Conservation (phyloP, 2,888 invertebrate species). For the Kuschelorhynchus macadamiae region DNA sequence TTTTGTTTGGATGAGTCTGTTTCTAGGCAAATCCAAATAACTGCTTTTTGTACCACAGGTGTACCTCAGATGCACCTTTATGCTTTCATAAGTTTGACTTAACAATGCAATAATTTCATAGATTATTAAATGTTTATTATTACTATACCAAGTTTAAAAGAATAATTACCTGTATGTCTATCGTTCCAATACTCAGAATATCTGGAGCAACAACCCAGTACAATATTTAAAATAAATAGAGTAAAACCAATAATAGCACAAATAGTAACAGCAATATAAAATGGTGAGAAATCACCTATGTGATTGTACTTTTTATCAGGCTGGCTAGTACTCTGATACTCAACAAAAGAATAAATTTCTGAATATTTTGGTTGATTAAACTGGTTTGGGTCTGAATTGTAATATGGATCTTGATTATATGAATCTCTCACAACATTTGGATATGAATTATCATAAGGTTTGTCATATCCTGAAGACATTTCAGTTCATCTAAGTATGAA, state of each 20-base stretch:
- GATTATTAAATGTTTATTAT: no score
- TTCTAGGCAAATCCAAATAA: no score
- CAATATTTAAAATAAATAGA: conserved; percentile 82
- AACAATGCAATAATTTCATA: no score
- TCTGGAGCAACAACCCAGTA: conserved; percentile 86
- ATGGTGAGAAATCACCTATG: conserved; percentile 82
- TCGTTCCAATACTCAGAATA: conserved; percentile 88
- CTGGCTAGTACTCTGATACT: conserved; percentile 16
- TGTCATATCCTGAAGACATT: conserved; percentile 70
- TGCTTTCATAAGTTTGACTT: no score
- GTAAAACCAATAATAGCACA: conserved; percentile 80
- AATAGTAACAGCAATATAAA: conserved; percentile 86
- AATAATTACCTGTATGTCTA: conserved; percentile 78
- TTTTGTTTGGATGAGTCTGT: no score
- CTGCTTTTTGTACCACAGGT: no score
- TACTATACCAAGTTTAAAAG: no score
- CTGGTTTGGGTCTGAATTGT: conserved; percentile 19
- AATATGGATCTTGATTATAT: conserved; percentile 30
- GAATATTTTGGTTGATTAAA: conserved; percentile 18
- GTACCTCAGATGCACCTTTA: no score
- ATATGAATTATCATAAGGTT: conserved; percentile 33
- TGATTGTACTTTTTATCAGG: conserved; percentile 31
- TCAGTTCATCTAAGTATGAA: conserved; percentile 51
- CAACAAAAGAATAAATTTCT: conserved; percentile 6
- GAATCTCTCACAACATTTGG: conserved; percentile 24